phyloP scores from a whole-genome alignment of 2,797 vertebrate genomes.

The Liparis tanakae region DNA sequence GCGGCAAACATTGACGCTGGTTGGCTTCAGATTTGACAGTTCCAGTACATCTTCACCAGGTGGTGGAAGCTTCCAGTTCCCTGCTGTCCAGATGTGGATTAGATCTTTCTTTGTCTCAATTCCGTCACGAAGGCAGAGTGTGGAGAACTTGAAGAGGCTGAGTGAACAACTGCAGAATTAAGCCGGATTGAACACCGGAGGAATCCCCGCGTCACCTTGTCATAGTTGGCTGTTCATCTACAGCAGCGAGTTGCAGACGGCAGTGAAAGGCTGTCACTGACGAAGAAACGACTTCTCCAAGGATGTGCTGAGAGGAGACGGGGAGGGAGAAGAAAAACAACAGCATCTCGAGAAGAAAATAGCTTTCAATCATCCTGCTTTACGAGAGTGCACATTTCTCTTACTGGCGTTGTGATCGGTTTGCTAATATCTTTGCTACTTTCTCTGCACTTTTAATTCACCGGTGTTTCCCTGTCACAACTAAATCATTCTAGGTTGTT shows the following conservation, averaged over 20 bases:
- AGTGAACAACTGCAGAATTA: slow-evolving; percentile 23
- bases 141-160: slow-evolving; percentile 1
- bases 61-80: slow-evolving; percentile 4
- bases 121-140: slow-evolving; percentile 8
- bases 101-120: slow-evolving; percentile 5
- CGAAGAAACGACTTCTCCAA: slow-evolving; percentile 33
- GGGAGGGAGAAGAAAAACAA: slow-evolving; percentile 19
- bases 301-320: slow-evolving; percentile 41
- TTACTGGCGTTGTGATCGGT: not conserved
- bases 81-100: slow-evolving; percentile 11
- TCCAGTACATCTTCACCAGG: not conserved
- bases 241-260: slow-evolving; percentile 39
- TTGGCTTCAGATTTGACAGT: slow-evolving; percentile 9
- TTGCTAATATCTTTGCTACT: not conserved
- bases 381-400: not conserved
- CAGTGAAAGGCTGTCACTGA: slow-evolving; percentile 45
- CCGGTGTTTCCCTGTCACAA: not conserved
- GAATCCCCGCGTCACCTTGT: slow-evolving; percentile 34
- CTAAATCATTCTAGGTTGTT: not conserved
- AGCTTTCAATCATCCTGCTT: slow-evolving; percentile 24
- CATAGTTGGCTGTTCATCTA: slow-evolving; percentile 51
- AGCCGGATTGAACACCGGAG: slow-evolving; percentile 25
- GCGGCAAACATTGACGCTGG: not conserved
- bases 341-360: slow-evolving; percentile 38
- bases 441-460: not conserved